Evolutionary conservation across 2,113 vertebrate species (phyloP).

Genomic region (Parotia lawesii): DNA sequence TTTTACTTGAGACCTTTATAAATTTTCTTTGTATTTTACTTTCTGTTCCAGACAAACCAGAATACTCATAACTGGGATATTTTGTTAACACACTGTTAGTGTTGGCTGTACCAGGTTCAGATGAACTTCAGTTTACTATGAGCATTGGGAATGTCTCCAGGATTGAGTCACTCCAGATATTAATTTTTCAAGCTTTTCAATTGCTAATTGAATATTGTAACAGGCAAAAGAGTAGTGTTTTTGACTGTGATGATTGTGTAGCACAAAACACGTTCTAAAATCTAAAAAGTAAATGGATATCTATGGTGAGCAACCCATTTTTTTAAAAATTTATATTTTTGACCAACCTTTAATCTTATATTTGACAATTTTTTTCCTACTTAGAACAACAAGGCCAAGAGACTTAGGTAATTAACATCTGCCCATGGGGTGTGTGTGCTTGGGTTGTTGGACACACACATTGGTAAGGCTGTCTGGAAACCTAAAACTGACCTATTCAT

Average conservation of each 20-base stretch:
- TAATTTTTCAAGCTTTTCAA: background rate
- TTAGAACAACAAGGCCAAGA: background rate
- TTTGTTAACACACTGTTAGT: background rate
- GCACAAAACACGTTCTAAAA: background rate
- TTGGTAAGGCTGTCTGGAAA: background rate
- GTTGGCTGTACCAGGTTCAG: background rate
- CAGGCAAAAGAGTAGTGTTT: background rate
- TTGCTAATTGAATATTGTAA: background rate
- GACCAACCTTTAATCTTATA: background rate
- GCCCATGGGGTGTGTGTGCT: rapidly evolving
- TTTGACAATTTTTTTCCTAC: background rate
- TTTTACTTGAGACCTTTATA: background rate
- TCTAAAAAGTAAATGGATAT: background rate
- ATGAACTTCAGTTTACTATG: background rate
- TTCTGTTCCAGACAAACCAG: background rate
- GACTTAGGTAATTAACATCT: background rate
- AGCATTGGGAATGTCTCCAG: background rate
- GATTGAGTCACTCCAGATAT: background rate
- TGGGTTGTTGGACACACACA: background rate
- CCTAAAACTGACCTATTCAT: background rate
- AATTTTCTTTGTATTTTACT: background rate
- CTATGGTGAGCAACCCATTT: rapidly evolving
- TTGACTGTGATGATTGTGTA: background rate
- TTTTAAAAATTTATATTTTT: background rate
- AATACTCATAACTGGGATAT: background rate